phyloP scores from a whole-genome alignment of 2,113 vertebrate species.

The Polypterus bichir region DNA sequence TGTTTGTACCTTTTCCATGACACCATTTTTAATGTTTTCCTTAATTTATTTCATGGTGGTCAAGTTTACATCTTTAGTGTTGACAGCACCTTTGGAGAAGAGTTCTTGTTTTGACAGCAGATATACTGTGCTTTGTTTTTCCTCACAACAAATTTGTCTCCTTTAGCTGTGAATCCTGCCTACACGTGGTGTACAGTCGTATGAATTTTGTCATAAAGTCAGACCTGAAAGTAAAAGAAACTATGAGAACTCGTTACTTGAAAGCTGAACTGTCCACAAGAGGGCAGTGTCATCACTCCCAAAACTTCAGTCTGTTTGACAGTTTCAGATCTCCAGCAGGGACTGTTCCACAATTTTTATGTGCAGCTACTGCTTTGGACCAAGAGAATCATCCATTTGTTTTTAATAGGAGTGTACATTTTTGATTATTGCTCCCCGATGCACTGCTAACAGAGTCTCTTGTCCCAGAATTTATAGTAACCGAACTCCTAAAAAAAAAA shows the following conservation, averaged over 20 bases:
- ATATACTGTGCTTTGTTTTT: constrained; percentile 9
- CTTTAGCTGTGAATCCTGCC: constrained; percentile 19
- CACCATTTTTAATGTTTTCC: constrained; percentile 63
- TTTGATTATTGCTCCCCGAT: too few relatives aligned
- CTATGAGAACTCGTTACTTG: not conserved
- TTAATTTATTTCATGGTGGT: constrained; percentile 63
- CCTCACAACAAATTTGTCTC: not conserved
- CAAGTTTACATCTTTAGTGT: constrained; percentile 50
- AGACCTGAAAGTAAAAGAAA: not conserved
- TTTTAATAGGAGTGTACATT: too few relatives aligned
- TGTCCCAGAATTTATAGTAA: too few relatives aligned
- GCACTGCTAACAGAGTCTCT: too few relatives aligned
- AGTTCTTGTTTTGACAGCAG: not conserved
- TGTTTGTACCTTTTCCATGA: constrained; percentile 66
- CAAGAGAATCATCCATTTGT: not conserved
- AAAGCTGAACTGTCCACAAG: constrained; percentile 12
- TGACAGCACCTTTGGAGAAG: constrained; percentile 43
- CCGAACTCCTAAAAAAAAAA: too few relatives aligned
- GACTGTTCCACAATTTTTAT: constrained; percentile 11
- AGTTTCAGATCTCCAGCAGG: constrained; percentile 7
- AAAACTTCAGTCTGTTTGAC: constrained; percentile 60
- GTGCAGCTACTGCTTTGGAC: constrained; percentile 26
- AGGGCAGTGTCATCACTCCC: constrained; percentile 48
- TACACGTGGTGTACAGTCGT: constrained; percentile 26
- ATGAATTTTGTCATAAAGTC: constrained; percentile 12